Evolutionary conservation across 1,140 invertebrate species (phyloP).

Genomic region (Lethrus apterus): DNA sequence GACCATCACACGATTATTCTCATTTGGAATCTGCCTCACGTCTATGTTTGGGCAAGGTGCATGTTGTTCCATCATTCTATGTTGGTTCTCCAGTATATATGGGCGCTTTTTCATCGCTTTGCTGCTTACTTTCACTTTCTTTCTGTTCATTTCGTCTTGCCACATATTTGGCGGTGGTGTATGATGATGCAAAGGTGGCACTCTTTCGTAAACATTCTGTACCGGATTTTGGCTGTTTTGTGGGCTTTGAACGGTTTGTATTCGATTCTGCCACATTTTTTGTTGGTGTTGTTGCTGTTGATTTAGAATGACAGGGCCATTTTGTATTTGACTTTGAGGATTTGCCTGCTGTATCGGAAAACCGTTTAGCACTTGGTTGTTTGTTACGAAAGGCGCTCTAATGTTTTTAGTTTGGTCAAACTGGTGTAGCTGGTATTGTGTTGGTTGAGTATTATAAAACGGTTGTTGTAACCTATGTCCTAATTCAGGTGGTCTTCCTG

Average conservation of each 20-base stretch:
- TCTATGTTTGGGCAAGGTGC: constrained; percentile 50
- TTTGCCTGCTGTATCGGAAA: constrained; percentile 3
- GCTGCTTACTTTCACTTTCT: constrained; percentile 50
- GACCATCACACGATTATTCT: constrained; percentile 39
- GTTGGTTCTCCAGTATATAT: constrained; percentile 36
- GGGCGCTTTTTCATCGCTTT: constrained; percentile 51
- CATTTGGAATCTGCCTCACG: constrained; percentile 39
- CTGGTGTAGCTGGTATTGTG: constrained; percentile 25
- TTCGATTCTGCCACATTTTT: constrained; percentile 17
- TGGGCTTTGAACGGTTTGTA: constrained; percentile 18
- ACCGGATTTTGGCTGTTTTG: constrained; percentile 31
- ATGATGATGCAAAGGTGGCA: constrained; percentile 65
- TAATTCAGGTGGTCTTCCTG: constrained; percentile 16
- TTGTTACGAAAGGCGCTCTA: constrained; percentile 40
- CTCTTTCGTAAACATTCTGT: constrained; percentile 51
- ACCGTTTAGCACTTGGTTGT: constrained; percentile 23
- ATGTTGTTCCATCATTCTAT: constrained; percentile 25
- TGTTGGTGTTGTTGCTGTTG: constrained; percentile 31
- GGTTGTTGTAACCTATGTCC: constrained; percentile 40
- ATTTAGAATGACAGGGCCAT: constrained; percentile 12
- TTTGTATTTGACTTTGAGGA: constrained; percentile 16
- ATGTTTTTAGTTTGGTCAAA: constrained; percentile 44
- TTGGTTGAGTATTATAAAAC: constrained; percentile 29
- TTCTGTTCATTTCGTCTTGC: constrained; percentile 55
- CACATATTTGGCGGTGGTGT: constrained; percentile 52